These are phyloP conservation scores for Rutilus rutilus DNA, from an alignment of 2,113 vertebrate genomes.

Conservation along the genomic window DNA sequence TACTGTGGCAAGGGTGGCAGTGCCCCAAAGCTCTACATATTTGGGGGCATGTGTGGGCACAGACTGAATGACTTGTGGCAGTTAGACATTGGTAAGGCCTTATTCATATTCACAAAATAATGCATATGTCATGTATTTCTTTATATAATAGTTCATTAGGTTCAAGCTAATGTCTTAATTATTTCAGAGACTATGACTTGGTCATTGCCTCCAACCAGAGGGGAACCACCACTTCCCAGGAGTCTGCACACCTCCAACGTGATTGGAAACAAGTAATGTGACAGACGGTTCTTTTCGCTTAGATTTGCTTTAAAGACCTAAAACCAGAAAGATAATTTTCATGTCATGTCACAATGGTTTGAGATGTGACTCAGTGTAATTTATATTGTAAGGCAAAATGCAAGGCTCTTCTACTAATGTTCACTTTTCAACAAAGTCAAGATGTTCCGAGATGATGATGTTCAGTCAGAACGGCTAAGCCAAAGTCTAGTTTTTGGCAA, in stretches of 20 bases:
- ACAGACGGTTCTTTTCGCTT: neutral
- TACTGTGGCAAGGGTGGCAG: constrained; percentile 80
- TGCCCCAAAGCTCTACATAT: constrained; percentile 90
- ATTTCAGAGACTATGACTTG: constrained; percentile 92
- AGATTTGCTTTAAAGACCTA: neutral
- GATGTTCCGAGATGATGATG: neutral
- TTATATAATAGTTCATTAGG: neutral
- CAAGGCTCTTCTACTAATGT: neutral
- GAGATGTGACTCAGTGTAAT: neutral
- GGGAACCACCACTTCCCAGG: constrained; percentile 86
- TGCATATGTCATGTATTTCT: neutral
- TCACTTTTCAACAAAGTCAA: neutral
- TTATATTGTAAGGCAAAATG: neutral
- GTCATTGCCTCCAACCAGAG: constrained; percentile 87
- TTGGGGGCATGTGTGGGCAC: constrained; percentile 93
- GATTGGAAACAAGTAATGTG: constrained; percentile 92
- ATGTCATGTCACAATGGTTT: neutral
- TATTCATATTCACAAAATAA: neutral
- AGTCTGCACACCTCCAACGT: constrained; percentile 94
- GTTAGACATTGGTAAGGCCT: constrained; percentile 88
- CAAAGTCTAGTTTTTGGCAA: too few species aligned
- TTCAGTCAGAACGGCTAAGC: neutral
- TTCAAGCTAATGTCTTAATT: constrained; percentile 32
- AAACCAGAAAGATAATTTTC: neutral
- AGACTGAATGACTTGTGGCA: constrained; percentile 94